These are phyloP conservation scores for Drosophila niveifrons DNA, from an alignment of 2,888 invertebrate species.

Conservation along the genomic window DNA sequence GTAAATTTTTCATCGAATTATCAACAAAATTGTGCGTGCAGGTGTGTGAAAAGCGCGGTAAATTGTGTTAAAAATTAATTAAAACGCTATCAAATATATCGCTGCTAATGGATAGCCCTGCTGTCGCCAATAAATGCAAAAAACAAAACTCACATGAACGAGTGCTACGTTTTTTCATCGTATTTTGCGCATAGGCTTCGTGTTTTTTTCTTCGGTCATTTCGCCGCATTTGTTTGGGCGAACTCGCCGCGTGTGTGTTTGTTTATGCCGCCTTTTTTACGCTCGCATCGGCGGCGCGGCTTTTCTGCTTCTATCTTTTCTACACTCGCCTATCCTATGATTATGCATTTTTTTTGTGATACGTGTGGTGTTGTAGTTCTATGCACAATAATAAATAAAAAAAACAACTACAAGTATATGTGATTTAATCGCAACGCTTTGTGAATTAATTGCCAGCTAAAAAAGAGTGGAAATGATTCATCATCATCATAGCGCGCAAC, in stretches of 20 bases:
- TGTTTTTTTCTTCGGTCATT: conserved; percentile 71
- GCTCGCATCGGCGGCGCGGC: conserved; percentile 62
- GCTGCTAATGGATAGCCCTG: conserved; percentile 14
- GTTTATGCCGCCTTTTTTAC: conserved; percentile 79
- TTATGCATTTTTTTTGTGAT: conserved; percentile 60
- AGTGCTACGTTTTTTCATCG: conserved; percentile 70
- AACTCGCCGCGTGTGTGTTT: conserved; percentile 81
- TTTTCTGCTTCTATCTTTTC: conserved; percentile 57
- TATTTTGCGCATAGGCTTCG: conserved; percentile 78
- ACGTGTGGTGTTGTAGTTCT: conserved; percentile 23
- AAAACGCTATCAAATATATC: conserved; percentile 29
- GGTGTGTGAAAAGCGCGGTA: conserved; percentile 65
- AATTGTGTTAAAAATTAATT: conserved; percentile 63
- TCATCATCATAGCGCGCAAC: conserved; percentile 16
- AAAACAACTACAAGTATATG: conserved; percentile 18
- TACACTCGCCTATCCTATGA: conserved; percentile 41
- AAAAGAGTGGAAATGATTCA: conserved; percentile 50
- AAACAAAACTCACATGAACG: conserved; percentile 76
- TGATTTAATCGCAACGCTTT: conserved; percentile 21
- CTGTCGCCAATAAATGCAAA: conserved; percentile 55
- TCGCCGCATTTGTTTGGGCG: conserved; percentile 83
- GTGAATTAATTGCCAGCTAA: conserved; percentile 21
- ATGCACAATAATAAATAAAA: not conserved
- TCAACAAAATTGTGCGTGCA: conserved; percentile 75
- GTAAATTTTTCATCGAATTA: conserved; percentile 69